Percentiles rank a stretch among this genome's conserved stretches.
Evolutionary conservation across 2,113 vertebrate species (phyloP).

Genomic region (Saguinus imperator): DNA sequence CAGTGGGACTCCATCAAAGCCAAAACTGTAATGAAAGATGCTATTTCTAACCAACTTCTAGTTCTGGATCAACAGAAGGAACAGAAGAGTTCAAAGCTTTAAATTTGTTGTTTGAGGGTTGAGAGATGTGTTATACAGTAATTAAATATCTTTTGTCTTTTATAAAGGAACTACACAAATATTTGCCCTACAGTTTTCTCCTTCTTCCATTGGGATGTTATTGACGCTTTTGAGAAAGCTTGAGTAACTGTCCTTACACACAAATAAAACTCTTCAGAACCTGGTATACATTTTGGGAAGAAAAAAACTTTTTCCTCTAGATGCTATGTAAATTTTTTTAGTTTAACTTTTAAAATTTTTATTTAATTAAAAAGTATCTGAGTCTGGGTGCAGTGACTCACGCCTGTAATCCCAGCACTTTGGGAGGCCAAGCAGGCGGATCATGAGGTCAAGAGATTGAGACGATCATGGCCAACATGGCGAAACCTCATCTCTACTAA

Average conservation of each 20-base stretch:
- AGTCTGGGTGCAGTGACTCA: neutral
- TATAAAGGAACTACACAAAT: conserved; percentile 32
- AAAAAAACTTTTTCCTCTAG: conserved; percentile 33
- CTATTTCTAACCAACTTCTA: conserved; percentile 37
- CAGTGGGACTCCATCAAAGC: neutral
- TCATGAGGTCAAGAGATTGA: too few species aligned
- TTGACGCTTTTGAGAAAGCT: conserved; percentile 34
- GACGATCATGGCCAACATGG: too few species aligned
- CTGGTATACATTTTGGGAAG: conserved; percentile 26
- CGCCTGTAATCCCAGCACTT: too few species aligned
- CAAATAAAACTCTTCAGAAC: conserved; percentile 2
- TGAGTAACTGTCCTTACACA: neutral
- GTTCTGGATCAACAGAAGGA: conserved; percentile 63
- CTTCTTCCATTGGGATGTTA: neutral
- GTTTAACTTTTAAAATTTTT: conserved; percentile 3
- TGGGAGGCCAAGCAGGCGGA: too few species aligned
- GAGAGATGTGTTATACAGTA: neutral
- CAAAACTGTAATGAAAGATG: neutral
- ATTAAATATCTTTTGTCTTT: neutral
- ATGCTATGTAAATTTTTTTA: neutral
- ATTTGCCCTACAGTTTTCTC: neutral
- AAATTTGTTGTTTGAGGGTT: neutral
- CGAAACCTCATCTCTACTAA: too few species aligned
- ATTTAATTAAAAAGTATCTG: neutral
- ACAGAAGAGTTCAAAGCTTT: neutral